A percentile compares a stretch with the other conserved stretches of the same genome.
Evolutionary conservation across 2,113 vertebrate species (phyloP).

Genomic region (Corvus moneduloides): DNA sequence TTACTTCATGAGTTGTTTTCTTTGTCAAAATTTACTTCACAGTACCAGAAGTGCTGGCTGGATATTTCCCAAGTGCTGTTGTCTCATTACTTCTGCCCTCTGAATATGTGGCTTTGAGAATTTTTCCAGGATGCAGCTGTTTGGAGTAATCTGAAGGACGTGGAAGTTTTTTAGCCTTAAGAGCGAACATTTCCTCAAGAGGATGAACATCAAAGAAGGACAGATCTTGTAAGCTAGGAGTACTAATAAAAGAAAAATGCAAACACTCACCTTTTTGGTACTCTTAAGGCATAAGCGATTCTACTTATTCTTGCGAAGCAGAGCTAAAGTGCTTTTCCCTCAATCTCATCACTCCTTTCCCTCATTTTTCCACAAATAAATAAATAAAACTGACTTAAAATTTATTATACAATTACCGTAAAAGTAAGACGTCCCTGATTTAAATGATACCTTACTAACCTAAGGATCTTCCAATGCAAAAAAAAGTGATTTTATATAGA

Average conservation of each 20-base stretch:
- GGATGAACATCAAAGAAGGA: not conserved
- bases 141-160: not conserved
- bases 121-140: not conserved
- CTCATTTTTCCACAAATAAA: not conserved
- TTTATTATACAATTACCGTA: not conserved
- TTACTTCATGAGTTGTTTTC: not conserved
- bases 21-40: not conserved
- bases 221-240: not conserved
- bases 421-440: not conserved
- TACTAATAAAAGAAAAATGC: not conserved
- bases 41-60: not conserved
- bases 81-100: not conserved
- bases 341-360: not conserved
- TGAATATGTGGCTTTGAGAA: not conserved
- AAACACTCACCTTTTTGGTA: not conserved
- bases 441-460: not conserved
- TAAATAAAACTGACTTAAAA: not conserved
- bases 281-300: not conserved
- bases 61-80: not conserved
- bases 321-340: not conserved
- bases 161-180: not conserved
- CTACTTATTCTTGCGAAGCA: not conserved
- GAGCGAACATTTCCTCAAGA: not conserved
- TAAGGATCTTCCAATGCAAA: not conserved
- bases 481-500: not conserved